Evolutionary conservation across 2,888 invertebrate genomes (phyloP).

Genomic region (Drosophila demipolita): DNA sequence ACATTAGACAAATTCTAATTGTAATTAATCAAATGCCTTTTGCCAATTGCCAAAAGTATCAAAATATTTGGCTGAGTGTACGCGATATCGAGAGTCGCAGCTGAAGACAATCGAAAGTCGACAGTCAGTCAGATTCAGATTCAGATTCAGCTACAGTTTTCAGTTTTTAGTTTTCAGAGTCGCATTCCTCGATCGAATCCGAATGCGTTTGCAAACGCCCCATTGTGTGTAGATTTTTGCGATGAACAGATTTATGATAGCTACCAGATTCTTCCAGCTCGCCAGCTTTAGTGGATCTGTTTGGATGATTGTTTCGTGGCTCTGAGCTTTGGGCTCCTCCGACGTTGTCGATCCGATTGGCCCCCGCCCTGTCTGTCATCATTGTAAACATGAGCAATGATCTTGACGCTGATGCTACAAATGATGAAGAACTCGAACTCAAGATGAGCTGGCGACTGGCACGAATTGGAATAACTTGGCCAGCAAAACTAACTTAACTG

Average conservation of each 20-base stretch:
- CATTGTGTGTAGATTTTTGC: constrained; percentile 83
- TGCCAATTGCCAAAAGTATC: background rate
- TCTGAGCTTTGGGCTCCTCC: constrained; percentile 20
- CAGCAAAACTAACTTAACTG: constrained; percentile 52
- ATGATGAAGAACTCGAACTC: constrained; percentile 83
- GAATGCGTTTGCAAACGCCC: constrained; percentile 79
- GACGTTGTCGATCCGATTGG: constrained; percentile 45
- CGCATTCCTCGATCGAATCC: constrained; percentile 56
- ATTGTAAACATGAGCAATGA: constrained; percentile 84
- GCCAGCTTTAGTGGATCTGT: constrained; percentile 28
- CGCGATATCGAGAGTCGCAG: constrained; percentile 17
- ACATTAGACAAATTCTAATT: background rate
- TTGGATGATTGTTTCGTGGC: constrained; percentile 24
- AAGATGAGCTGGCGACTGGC: constrained; percentile 60
- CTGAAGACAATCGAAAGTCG: constrained; percentile 50
- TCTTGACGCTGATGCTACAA: constrained; percentile 85
- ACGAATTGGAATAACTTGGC: constrained; percentile 47
- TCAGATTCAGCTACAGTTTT: constrained; percentile 38
- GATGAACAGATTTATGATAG: constrained; percentile 80
- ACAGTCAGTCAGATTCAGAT: constrained; percentile 58
- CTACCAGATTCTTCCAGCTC: constrained; percentile 51
- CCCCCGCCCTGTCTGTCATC: constrained; percentile 76
- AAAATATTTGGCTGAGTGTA: constrained; percentile 29
- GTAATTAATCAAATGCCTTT: background rate
- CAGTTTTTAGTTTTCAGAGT: constrained; percentile 45